Evolutionary conservation across 2,113 vertebrate genomes (phyloP), one percentile per base, ranked within the genome.

Genomic region (Aldabrachelys gigantea): DNA sequence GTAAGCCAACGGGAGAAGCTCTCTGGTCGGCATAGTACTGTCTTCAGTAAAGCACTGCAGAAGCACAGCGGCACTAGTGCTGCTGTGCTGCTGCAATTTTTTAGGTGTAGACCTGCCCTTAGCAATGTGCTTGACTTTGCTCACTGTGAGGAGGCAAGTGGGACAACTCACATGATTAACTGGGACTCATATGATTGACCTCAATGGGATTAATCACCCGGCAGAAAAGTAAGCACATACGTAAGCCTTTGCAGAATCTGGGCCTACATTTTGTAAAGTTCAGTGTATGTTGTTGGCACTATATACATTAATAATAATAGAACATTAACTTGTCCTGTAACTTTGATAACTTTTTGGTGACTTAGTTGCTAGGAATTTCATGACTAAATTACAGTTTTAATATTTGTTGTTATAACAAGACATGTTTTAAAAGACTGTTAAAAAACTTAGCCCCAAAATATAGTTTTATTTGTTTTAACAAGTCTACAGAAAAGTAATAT

Each of bases 161-260:
- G 13, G 25, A n/a, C 53, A 14, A 3, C 52, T 25, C 19, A 16
- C 76, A 1, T 0, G 1, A 35, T 54, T 22, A 0, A 1, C 0
- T 0, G 16, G 35, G 85, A 0, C 0, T 1, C 0, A 0, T 2
- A 0, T 0, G 4, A 31, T 25, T n/a, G 50, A 12, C 47, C 79
- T 27, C 79, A 2, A 0, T 0, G 0, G 6, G 21, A 0, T 0
- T 3, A 62, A 8, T 54, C 9, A 17, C 16, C 2, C 1, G 1
- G 13, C 31, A 8, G 44, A 72, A 21, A 53, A 7, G 12, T 7
- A 1, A 53, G 13, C 3, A 0, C 31, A 35, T 19, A n/a, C 16
- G 17, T 69, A 69, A 69, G 7, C 4, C 5, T 1, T 78, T 79
- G 69, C 75, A 80, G 83, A 1, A 4, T 57, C 52, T 4, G 38